A percentile compares a stretch with the other conserved stretches of the same genome.
These are phyloP conservation scores for Pecten maximus DNA, from an alignment of 2,888 invertebrate species.

Conservation along the genomic window DNA sequence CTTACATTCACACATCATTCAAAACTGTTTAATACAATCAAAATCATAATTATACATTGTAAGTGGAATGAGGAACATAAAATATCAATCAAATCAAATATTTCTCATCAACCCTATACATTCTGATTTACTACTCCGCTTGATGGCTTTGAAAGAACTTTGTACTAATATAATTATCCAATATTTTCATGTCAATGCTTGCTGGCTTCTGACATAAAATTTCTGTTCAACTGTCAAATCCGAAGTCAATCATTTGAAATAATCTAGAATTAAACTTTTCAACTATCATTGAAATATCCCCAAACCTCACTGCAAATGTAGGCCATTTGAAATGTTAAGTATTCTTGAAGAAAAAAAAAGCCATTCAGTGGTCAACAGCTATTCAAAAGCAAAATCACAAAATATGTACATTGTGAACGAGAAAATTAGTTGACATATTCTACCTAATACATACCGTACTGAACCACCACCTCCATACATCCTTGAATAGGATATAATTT, in stretches of 20 bases:
- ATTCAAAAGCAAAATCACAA: neutral
- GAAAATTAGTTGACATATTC: neutral
- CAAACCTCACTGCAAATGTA: neutral
- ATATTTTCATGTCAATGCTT: neutral
- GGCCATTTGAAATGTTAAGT: neutral
- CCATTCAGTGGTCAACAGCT: neutral
- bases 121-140: neutral
- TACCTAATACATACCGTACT: neutral
- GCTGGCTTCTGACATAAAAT: neutral
- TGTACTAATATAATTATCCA: neutral
- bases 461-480: neutral
- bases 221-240: neutral
- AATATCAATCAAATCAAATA: neutral
- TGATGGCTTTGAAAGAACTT: neutral
- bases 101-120: neutral
- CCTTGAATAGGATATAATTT: neutral
- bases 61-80: constrained; percentile 14
- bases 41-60: neutral
- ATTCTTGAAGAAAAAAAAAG: neutral
- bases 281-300: neutral
- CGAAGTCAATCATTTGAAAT: neutral
- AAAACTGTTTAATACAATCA: neutral
- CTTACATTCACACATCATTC: constrained; percentile 1
- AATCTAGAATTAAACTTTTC: neutral
- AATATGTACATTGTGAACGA: neutral